Base-by-base conservation (phyloP, 1,140 invertebrate genomes). In the Dendrolimus kikuchii region DNA sequence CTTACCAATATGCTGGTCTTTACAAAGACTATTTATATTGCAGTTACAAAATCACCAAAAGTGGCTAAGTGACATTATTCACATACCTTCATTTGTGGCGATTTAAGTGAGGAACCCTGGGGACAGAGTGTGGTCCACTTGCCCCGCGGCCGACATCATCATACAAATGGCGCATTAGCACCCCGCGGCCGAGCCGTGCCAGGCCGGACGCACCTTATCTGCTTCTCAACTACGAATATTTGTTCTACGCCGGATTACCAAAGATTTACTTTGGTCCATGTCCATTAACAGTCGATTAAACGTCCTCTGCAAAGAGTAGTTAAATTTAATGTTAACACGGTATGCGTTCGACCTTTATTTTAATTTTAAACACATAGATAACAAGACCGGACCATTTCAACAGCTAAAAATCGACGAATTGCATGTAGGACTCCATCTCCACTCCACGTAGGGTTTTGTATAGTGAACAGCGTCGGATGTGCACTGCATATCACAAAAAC, bases 141-240 rank as follows among this genome's bases (percentile, higher is more conserved):
- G 55, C 49, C 54, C 52, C 43, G 37, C 55, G 59, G 49, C 52
- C 57, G 55, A 60, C 77, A 83, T 84, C 79, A 82, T 68, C 82
- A 86, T 86, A 86, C 74, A 86, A 86, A 86, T 86, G 77, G 82
- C 66, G 64, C 82, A 86, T 86, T 84, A 83, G 60, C 69, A 59
- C 69, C 66, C 63, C 62, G 66, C 60, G 64, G 57, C 63, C 67
- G 51, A 49, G 40, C 57, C 52, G 46, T 56, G 44, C 6, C 49
- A 7, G 55, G 57, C 62, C 64, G 80, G 82, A 82, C 82, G 71
- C 74, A 78, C 81, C 82, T 86, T 86, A 86, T 86, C 82, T 77
- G 64, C 71, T 68, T 74, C 75, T 77, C 73, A 74, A 80, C 79
- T 83, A 84, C 23, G 23, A 23, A 23, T 84, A 83, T 86, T 84